phyloP scores from a whole-genome alignment of 2,797 vertebrate species.

The Xiphorhynchus erythropygius region DNA sequence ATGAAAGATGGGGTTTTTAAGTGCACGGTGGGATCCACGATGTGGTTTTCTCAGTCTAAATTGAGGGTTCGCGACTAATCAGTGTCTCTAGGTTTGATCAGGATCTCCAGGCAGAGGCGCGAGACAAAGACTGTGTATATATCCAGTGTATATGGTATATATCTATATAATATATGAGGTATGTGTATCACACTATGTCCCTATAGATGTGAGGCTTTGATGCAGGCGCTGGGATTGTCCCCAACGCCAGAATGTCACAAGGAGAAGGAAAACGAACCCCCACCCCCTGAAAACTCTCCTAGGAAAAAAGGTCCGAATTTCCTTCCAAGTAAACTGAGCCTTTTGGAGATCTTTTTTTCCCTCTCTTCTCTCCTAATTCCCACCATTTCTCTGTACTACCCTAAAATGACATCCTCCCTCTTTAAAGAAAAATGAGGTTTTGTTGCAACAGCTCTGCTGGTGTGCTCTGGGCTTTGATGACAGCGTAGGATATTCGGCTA shows the following conservation, averaged over 20 bases:
- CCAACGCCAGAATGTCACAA: not conserved
- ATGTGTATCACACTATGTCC: not conserved
- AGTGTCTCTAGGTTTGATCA: not conserved
- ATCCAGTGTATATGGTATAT: not conserved
- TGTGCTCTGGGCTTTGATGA: not conserved
- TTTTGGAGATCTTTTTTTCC: not conserved
- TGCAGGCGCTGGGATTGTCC: not conserved
- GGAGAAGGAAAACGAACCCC: not conserved
- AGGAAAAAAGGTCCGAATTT: not conserved
- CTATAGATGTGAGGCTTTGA: not conserved
- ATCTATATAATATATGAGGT: not conserved
- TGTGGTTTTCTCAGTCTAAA: not conserved
- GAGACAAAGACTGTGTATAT: not conserved
- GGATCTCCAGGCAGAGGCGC: not conserved
- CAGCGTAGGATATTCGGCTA: not conserved
- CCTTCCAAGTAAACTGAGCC: not conserved
- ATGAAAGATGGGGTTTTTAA: not conserved
- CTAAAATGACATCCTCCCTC: fast-evolving
- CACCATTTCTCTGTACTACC: not conserved
- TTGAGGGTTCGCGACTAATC: not conserved
- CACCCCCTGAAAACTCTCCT: not conserved
- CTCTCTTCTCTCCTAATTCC: not conserved
- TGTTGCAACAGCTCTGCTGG: not conserved
- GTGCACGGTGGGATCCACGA: not conserved
- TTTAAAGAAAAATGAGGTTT: fast-evolving